Conservation (phyloP, 2,113 vertebrate genomes). For the Cololabis saira region DNA sequence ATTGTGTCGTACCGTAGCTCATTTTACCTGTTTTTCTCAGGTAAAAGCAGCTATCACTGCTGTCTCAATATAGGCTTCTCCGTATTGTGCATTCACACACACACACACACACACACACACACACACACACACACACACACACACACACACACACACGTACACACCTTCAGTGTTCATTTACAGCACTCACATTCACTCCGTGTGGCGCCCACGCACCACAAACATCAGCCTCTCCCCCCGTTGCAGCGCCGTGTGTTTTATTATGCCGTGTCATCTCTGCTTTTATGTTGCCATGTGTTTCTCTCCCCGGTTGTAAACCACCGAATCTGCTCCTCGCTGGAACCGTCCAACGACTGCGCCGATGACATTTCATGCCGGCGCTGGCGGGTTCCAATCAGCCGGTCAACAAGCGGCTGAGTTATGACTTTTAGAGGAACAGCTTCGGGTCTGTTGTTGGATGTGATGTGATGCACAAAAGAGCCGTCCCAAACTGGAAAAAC, state of each 20-base stretch:
- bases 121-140: too few relatives aligned
- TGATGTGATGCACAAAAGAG: too few relatives aligned
- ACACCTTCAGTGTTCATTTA: background rate
- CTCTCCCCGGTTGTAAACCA: constrained; percentile 24
- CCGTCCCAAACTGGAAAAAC: too few relatives aligned
- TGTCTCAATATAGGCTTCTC: constrained; percentile 31
- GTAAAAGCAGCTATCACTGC: constrained; percentile 57
- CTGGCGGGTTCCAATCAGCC: constrained; percentile 25
- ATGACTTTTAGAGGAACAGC: background rate
- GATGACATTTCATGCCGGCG: constrained; percentile 8
- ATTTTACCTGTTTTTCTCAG: constrained; percentile 60
- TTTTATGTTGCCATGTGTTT: constrained; percentile 35
- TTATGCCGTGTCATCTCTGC: constrained; percentile 25
- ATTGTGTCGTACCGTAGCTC: constrained; percentile 28
- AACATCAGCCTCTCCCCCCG: constrained; percentile 32
- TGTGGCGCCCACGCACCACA: constrained; percentile 6
- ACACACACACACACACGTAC: too few relatives aligned
- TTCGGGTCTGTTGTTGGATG: too few relatives aligned
- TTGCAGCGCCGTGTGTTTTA: constrained; percentile 32
- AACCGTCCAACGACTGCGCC: constrained; percentile 9
- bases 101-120: too few relatives aligned
- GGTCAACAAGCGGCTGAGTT: constrained; percentile 27
- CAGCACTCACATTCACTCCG: constrained; percentile 33
- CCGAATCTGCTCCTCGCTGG: constrained; percentile 19
- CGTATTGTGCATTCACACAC: constrained; percentile 29